Evolutionary conservation across 2,113 vertebrate genomes (phyloP), one percentile per base, ranked within the genome.

Genomic region (Trachemys scripta): DNA sequence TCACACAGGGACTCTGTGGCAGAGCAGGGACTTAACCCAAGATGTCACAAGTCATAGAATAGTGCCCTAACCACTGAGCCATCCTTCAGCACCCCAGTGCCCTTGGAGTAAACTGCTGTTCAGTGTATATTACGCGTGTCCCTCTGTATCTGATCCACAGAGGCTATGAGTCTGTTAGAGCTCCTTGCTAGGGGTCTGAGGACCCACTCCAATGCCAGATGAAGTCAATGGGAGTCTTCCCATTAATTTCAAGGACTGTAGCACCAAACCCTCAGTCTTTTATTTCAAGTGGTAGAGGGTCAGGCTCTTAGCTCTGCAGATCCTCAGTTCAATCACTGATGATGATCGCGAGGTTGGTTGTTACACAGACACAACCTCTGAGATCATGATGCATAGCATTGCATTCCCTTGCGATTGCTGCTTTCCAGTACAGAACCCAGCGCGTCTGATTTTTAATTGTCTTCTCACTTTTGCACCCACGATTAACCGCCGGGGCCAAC

Each of bases 171-270:
- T 24, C 42, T 14, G 13, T 82, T 25, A 78, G 24, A 4, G 17
- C n/a, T 22, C 69, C 19, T 10, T 24, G 16, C 35, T 22, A 5
- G 16, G 22, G 75, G 75, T 27, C 25, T 47, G 42, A 78, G 42
- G 45, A 24, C 42, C 24, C 22, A 47, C 25, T 47, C 75, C 38
- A 47, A 3, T 47, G 35, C 6, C 22, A 53, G 29, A 3, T 29
- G 47, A 69, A 81, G 72, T 3, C 24, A 11, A 2, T 2, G 51
- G 54, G 47, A 56, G 7, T 4, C 24, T 42, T 0, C 2, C 72
- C 35, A 16, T 51, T 16, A 19, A 25, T 35, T 62, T 1, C 0
- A 1, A 2, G 22, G 57, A 51, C 16, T 75, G 11, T 10, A 80
- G 35, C 57, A 35, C 38, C 56, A n/a, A 57, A 8, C 9, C 31